Conservation (phyloP, 2,797 vertebrate genomes). For the Poeciliopsis presidionis region DNA sequence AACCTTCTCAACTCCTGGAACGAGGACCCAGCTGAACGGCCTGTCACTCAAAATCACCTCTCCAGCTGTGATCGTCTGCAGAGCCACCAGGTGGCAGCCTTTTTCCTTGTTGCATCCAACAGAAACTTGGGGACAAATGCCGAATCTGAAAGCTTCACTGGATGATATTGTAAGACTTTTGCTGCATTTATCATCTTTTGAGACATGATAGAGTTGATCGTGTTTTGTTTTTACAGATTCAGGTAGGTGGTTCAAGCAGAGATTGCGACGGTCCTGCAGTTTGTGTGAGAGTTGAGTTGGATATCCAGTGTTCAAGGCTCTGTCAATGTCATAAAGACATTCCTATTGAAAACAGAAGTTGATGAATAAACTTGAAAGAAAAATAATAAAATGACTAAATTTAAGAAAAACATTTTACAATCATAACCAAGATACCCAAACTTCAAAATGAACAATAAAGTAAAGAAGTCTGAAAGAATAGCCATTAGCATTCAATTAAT, state of each 20-base stretch:
- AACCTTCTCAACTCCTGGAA: conserved; percentile 66
- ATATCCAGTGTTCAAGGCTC: conserved; percentile 83
- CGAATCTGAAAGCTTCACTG: conserved; percentile 46
- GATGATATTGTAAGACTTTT: conserved; percentile 37
- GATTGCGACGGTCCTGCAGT: conserved; percentile 80
- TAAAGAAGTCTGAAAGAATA: neutral
- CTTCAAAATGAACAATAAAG: neutral
- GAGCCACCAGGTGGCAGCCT: conserved; percentile 88
- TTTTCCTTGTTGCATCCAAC: conserved; percentile 80
- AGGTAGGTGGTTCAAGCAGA: conserved; percentile 82
- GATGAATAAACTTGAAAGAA: conserved; percentile 7
- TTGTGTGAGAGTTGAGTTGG: conserved; percentile 87
- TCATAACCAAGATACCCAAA: neutral
- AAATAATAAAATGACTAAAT: neutral
- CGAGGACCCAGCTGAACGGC: conserved; percentile 89
- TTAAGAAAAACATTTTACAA: neutral
- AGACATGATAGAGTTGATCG: conserved; percentile 12
- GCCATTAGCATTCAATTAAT: neutral
- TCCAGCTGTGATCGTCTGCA: conserved; percentile 81
- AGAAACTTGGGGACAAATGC: conserved; percentile 70
- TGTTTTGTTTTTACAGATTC: conserved; percentile 44
- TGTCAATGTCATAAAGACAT: conserved; percentile 86
- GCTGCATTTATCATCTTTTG: conserved; percentile 8
- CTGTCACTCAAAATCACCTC: conserved; percentile 86
- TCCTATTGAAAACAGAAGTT: conserved; percentile 70